Conservation (phyloP, 2,888 invertebrate species). For the Laothoe populi region DNA sequence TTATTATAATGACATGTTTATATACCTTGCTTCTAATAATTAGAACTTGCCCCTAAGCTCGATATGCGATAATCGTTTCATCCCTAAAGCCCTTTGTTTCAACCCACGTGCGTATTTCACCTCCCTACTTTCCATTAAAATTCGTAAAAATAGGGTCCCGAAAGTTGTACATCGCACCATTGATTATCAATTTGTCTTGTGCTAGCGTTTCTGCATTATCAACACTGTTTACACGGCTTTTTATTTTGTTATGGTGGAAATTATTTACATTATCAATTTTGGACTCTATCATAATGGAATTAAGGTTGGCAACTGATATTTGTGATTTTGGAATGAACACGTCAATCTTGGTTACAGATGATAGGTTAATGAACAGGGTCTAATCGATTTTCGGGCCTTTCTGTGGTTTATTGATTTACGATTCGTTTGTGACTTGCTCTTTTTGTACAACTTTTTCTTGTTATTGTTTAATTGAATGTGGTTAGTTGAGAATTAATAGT, state of each 20-base stretch:
- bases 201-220: slow-evolving; percentile 78
- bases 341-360: slow-evolving; percentile 80
- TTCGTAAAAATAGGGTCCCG: slow-evolving; percentile 23
- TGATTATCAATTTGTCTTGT: slow-evolving; percentile 84
- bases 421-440: slow-evolving; percentile 73
- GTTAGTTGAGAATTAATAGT: slow-evolving; percentile 6
- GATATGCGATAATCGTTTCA: neutral
- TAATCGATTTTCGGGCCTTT: slow-evolving; percentile 77
- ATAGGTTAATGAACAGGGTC: slow-evolving; percentile 77
- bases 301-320: slow-evolving; percentile 52
- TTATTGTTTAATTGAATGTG: slow-evolving; percentile 44
- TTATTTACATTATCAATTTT: slow-evolving; percentile 43
- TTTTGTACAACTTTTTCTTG: slow-evolving; percentile 55
- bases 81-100: slow-evolving; percentile 3
- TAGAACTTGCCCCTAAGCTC: neutral
- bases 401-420: slow-evolving; percentile 79
- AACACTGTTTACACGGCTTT: slow-evolving; percentile 79
- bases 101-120: neutral
- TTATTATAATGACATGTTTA: no score
- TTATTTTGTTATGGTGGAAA: slow-evolving; percentile 69
- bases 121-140: slow-evolving; percentile 22
- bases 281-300: slow-evolving; percentile 44
- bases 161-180: slow-evolving; percentile 45
- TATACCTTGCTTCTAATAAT: no score
- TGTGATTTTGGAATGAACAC: slow-evolving; percentile 64